Evolutionary conservation across 92 coral and sea anemone genomes (phyloP).

Genomic region (Palythoa grandiflora): DNA sequence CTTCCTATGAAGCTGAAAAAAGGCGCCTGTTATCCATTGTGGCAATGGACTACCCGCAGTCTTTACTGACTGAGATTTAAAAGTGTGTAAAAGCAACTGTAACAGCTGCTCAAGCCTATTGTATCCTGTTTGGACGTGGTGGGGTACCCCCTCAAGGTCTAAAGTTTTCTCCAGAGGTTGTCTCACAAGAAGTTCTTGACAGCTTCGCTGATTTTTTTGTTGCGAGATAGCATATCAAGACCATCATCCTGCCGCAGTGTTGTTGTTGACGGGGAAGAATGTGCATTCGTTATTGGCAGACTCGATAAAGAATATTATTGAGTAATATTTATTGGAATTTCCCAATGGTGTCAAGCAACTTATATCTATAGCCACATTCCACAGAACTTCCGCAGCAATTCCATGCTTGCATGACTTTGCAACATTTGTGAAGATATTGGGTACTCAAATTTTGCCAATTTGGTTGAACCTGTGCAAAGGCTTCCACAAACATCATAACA

Average conservation of each 20-base stretch:
- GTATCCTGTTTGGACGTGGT: conserved; percentile 65
- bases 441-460: conserved; percentile 43
- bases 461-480: conserved; percentile 19
- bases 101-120: conserved; percentile 61
- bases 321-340: neutral
- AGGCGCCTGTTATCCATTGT: conserved; percentile 56
- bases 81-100: conserved; percentile 50
- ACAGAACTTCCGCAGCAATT: conserved; percentile 42
- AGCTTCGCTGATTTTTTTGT: no score
- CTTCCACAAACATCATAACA: conserved; percentile 21
- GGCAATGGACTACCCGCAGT: conserved; percentile 54
- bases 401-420: conserved; percentile 52
- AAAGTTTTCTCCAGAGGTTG: conserved; percentile 51
- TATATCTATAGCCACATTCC: conserved; percentile 17
- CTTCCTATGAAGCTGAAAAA: conserved; percentile 5
- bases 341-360: neutral
- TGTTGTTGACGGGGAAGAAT: neutral
- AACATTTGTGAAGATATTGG: conserved; percentile 38
- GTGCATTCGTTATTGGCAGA: neutral
- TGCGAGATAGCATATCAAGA: neutral
- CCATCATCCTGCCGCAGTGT: neutral
- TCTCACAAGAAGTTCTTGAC: conserved; percentile 25
- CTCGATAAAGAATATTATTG: neutral
- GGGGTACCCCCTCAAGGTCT: conserved; percentile 53
- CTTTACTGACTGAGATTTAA: conserved; percentile 38